phyloP scores from a whole-genome alignment of 2,797 vertebrate genomes.

The Capromys pilorides region DNA sequence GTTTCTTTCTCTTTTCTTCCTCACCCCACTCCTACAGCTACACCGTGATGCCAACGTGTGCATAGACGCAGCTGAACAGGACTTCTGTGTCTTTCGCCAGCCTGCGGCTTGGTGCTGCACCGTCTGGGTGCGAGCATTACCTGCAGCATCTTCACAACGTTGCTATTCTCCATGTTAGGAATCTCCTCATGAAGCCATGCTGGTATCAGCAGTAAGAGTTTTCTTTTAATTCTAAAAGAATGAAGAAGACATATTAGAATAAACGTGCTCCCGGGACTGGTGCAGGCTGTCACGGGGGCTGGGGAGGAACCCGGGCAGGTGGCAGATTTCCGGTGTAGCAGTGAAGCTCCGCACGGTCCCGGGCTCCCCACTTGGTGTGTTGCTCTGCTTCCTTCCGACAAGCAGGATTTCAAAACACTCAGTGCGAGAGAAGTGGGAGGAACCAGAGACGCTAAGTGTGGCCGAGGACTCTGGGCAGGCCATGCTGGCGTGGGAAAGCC shows the following conservation, averaged over 20 bases:
- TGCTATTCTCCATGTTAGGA: constrained; percentile 91
- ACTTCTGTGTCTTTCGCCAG: not conserved
- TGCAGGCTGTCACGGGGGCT: not conserved
- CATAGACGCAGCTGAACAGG: not conserved
- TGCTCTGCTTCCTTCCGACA: constrained; percentile 15
- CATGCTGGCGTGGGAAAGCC: not conserved
- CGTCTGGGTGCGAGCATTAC: constrained; percentile 83
- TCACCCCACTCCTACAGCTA: not conserved
- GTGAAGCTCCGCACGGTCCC: not conserved
- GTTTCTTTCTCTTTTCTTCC: not conserved
- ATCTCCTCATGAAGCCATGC: constrained; percentile 89
- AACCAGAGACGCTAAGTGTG: not conserved
- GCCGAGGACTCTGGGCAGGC: not conserved
- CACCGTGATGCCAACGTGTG: not conserved
- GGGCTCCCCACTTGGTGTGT: not conserved
- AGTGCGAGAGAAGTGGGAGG: not conserved
- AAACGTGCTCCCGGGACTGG: not conserved
- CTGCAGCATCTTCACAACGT: constrained; percentile 89
- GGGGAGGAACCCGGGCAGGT: not conserved
- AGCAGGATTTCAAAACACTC: not conserved
- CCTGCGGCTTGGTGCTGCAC: not conserved
- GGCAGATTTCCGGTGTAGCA: not conserved
- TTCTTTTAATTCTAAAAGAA: constrained; percentile 88
- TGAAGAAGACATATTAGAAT: constrained; percentile 22
- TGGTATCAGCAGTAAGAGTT: constrained; percentile 85